phyloP scores from a whole-genome alignment of 2,888 invertebrate species.

The Drosophila buzzatii region DNA sequence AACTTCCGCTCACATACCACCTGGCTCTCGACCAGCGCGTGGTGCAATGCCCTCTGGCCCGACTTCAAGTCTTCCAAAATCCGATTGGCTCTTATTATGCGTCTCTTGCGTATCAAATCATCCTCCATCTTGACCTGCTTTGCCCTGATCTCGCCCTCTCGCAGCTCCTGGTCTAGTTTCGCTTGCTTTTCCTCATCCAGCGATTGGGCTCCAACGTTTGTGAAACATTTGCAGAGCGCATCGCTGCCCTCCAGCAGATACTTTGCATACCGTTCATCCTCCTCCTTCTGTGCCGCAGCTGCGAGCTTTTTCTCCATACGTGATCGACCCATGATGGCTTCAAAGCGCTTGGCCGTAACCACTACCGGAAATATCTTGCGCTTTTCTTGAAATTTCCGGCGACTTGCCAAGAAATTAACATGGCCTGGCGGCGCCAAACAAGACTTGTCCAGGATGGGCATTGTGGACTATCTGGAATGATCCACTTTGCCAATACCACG shows the following conservation, averaged over 20 bases:
- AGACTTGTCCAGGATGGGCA: conserved; percentile 4
- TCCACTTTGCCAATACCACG: not conserved
- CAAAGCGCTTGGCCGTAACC: conserved; percentile 51
- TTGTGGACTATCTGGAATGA: not conserved
- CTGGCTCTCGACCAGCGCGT: conserved; percentile 56
- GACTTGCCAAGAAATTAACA: conserved; percentile 10
- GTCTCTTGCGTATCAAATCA: conserved; percentile 52
- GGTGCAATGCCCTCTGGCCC: conserved; percentile 48
- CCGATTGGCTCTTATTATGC: conserved; percentile 53
- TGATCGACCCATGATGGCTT: conserved; percentile 54
- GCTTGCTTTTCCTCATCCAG: conserved; percentile 22
- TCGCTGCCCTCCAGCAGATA: conserved; percentile 63
- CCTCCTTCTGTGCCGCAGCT: conserved; percentile 36
- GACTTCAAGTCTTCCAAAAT: conserved; percentile 55
- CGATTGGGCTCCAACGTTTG: conserved; percentile 18
- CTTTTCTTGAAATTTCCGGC: not conserved
- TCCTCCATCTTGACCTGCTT: conserved; percentile 22
- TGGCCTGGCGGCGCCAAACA: conserved; percentile 24
- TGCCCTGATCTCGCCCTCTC: conserved; percentile 21
- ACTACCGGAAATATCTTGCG: conserved; percentile 46
- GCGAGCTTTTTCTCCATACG: conserved; percentile 28
- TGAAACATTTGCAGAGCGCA: conserved; percentile 40
- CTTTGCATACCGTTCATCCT: conserved; percentile 54
- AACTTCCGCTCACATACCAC: conserved; percentile 41
- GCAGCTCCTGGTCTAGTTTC: not conserved